These are phyloP conservation scores for Entomobrya multifasciata DNA, from an alignment of 2,888 invertebrate genomes.

Conservation along the genomic window DNA sequence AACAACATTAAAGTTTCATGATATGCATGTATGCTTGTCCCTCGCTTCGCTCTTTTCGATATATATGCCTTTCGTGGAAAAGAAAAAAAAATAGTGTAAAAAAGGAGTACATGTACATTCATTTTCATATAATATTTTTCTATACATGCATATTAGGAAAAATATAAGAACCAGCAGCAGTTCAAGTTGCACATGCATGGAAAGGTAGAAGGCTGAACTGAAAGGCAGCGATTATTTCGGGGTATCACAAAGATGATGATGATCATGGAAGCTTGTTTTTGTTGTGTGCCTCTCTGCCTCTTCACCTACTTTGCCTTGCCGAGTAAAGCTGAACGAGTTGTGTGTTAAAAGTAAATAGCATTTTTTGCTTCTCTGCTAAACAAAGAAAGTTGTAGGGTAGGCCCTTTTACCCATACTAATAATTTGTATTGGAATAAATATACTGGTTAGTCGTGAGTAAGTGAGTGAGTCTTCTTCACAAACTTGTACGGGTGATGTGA, in stretches of 20 bases:
- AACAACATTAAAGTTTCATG: conserved; percentile 33
- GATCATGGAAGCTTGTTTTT: conserved; percentile 39
- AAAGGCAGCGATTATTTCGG: conserved; percentile 4
- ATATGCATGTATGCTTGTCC: background rate
- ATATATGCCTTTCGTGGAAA: conserved; percentile 44
- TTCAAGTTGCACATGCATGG: background rate
- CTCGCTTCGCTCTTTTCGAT: too few species aligned
- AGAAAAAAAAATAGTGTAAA: conserved; percentile 34
- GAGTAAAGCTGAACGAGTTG: conserved; percentile 57
- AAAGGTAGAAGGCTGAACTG: background rate
- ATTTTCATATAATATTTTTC: background rate
- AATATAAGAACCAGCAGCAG: conserved; percentile 10
- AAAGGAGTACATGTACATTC: conserved; percentile 39
- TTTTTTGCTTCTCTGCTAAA: conserved; percentile 63
- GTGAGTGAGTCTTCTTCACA: background rate
- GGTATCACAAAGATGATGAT: conserved; percentile 8
- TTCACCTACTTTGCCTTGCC: conserved; percentile 45
- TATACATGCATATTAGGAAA: background rate
- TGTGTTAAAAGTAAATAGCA: conserved; percentile 43
- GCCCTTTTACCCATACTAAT: conserved; percentile 74
- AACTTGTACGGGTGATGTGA: background rate
- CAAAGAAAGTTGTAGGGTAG: conserved; percentile 77
- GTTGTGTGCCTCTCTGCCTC: conserved; percentile 16
- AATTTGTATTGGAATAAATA: conserved; percentile 26
- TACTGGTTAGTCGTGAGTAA: too few species aligned